Conservation (phyloP, 2,888 invertebrate genomes). For the Leptinotarsa peninsularis region DNA sequence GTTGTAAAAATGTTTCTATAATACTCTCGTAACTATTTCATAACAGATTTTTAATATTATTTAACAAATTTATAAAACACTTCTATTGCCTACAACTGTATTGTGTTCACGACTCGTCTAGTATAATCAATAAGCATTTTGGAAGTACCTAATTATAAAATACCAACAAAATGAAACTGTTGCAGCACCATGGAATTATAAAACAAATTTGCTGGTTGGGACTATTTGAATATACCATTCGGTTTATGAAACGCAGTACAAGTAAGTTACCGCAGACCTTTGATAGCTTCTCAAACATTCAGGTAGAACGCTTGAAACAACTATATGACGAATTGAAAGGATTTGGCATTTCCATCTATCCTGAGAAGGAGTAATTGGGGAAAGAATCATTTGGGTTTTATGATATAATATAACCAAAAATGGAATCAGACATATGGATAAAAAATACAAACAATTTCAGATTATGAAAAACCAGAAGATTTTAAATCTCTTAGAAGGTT, state of each 20-base stretch:
- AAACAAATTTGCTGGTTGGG: conserved; percentile 13
- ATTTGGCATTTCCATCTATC: conserved; percentile 13
- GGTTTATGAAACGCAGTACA: conserved; percentile 62
- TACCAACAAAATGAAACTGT: too few species aligned
- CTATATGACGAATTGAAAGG: not conserved
- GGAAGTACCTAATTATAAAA: too few species aligned
- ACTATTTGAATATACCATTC: conserved; percentile 56
- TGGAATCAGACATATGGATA: conserved; percentile 4
- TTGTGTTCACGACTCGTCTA: too few species aligned
- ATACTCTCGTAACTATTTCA: too few species aligned
- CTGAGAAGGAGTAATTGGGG: not conserved
- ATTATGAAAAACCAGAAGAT: conserved; percentile 12
- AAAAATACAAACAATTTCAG: not conserved
- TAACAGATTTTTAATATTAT: too few species aligned
- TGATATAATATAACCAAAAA: conserved; percentile 47
- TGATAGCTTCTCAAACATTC: conserved; percentile 43
- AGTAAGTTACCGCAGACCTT: conserved; percentile 52
- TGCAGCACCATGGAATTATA: too few species aligned
- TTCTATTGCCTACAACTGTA: too few species aligned
- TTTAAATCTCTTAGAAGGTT: conserved; percentile 18
- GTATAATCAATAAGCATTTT: too few species aligned
- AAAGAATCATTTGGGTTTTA: not conserved
- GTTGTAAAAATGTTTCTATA: too few species aligned
- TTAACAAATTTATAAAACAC: too few species aligned
- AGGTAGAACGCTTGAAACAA: conserved; percentile 36